phyloP scores from a whole-genome alignment of 2,797 vertebrate genomes.

The Schizothorax lantsangensis region DNA sequence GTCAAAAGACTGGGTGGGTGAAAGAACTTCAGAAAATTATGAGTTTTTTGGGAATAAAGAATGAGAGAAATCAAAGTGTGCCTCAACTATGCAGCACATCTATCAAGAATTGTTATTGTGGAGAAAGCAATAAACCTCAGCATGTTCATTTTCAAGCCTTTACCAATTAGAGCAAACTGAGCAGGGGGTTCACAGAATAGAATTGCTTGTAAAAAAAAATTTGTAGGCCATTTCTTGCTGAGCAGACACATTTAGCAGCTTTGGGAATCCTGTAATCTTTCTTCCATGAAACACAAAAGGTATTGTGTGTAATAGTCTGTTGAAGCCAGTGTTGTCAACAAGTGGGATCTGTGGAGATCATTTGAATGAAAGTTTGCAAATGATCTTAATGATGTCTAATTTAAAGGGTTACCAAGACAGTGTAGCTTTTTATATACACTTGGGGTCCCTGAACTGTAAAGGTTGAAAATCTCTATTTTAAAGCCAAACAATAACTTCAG shows the following conservation, averaged over 20 bases:
- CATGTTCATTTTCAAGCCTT: background rate
- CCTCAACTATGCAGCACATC: background rate
- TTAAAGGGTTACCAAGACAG: background rate
- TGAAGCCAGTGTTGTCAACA: background rate
- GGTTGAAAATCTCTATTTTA: background rate
- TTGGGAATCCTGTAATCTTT: background rate
- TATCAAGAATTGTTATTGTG: background rate
- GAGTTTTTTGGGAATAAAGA: background rate
- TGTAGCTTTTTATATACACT: background rate
- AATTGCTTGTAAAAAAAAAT: slow-evolving; percentile 18
- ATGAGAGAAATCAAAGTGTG: slow-evolving; percentile 1
- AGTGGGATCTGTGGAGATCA: background rate
- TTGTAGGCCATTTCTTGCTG: slow-evolving; percentile 19
- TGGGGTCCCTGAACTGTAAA: background rate
- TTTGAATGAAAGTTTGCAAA: background rate
- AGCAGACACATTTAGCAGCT: slow-evolving; percentile 27
- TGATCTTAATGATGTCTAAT: background rate
- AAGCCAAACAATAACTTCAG: background rate
- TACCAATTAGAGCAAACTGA: slow-evolving; percentile 13
- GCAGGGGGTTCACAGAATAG: background rate
- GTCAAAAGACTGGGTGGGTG: background rate
- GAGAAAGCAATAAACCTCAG: slow-evolving; percentile 33
- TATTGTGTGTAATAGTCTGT: background rate
- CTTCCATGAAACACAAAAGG: background rate
- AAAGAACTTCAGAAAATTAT: background rate